Percentiles rank a stretch among this genome's conserved stretches.
Conservation (phyloP, 2,888 invertebrate species). For the Drosophila nigricruria region DNA sequence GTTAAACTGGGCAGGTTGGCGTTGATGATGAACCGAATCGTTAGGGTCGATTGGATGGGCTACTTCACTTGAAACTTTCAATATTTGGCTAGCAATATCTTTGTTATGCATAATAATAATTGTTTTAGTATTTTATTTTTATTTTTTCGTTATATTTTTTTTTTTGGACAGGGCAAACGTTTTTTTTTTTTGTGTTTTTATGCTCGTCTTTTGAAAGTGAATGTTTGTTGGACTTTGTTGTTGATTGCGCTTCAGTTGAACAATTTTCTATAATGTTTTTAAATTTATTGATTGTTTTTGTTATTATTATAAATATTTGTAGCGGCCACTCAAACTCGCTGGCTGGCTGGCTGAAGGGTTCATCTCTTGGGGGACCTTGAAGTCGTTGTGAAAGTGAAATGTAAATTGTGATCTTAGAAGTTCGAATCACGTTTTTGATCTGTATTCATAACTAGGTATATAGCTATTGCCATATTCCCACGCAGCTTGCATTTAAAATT, state of each 20-base stretch:
- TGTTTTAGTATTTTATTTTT: constrained; percentile 17
- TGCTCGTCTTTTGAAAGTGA: constrained; percentile 55
- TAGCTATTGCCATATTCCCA: constrained; percentile 34
- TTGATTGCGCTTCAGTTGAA: constrained; percentile 68
- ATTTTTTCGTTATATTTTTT: constrained; percentile 13
- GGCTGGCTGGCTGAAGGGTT: constrained; percentile 31
- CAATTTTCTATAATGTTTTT: constrained; percentile 66
- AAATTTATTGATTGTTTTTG: constrained; percentile 69
- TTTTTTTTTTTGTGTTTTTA: constrained; percentile 21
- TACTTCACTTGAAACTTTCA: constrained; percentile 63
- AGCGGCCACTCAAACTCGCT: no score
- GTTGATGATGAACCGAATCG: constrained; percentile 22
- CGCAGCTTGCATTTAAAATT: constrained; percentile 51
- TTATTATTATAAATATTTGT: constrained; percentile 67
- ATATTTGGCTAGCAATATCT: constrained; percentile 54
- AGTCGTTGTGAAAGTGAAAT: constrained; percentile 46
- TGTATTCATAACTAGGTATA: constrained; percentile 41
- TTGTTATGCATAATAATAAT: constrained; percentile 67
- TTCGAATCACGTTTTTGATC: constrained; percentile 21
- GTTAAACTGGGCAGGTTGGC: constrained; percentile 44
- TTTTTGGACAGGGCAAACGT: constrained; percentile 30
- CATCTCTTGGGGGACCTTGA: constrained; percentile 16
- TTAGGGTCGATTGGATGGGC: constrained; percentile 29
- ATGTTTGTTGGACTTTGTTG: constrained; percentile 51
- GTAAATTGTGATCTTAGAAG: constrained; percentile 20